These are phyloP conservation scores for Rhabdomys dilectus DNA, from an alignment of 2,113 vertebrate genomes.

Conservation along the genomic window DNA sequence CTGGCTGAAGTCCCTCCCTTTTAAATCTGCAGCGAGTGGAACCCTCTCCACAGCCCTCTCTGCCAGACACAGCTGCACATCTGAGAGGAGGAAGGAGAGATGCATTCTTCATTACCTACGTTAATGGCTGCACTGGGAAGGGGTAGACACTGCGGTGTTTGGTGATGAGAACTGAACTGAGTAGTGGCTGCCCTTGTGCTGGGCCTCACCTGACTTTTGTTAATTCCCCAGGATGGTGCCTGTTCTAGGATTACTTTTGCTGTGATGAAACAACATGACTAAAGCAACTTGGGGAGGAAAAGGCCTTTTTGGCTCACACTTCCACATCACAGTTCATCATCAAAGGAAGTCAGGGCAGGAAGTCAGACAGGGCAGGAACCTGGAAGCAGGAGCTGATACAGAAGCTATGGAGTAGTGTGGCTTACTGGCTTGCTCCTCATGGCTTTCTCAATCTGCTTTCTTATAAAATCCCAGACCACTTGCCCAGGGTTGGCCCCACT, in stretches of 20 bases:
- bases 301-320: neutral
- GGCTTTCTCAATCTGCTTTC: neutral
- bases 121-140: neutral
- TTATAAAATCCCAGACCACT: neutral
- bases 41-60: neutral
- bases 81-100: neutral
- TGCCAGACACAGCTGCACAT: neutral
- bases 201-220: neutral
- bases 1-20: neutral
- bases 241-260: neutral
- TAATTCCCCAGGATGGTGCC: conserved; percentile 49
- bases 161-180: neutral
- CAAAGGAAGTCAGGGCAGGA: neutral
- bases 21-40: neutral
- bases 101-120: neutral
- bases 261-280: neutral
- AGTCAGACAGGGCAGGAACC: neutral
- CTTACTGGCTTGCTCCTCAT: neutral
- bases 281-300: neutral
- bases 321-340: neutral
- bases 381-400: neutral
- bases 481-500: neutral
- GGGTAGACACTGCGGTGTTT: neutral
- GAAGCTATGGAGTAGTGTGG: neutral
- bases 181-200: neutral